Base-by-base conservation (phyloP, 2,888 invertebrate genomes). In the Chrysolina oricalcia region DNA sequence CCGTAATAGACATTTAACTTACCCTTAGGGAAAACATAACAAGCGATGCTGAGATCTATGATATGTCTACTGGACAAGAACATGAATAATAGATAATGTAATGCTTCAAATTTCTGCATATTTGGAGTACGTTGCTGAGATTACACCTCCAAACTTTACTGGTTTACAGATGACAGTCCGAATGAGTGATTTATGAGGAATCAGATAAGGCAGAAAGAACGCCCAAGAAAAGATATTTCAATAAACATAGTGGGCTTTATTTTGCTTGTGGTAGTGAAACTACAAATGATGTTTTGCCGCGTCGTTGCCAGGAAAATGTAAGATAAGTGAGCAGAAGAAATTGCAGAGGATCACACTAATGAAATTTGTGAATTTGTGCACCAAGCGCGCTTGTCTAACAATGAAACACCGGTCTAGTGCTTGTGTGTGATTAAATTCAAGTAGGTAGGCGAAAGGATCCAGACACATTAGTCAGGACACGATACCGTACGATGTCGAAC, bases 21-120 rank as follows among this genome's bases (percentile, higher is more conserved):
- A 85, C 86, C 86, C 82, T 85, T 86, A 23, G 91, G 91, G 85
- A 90, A 91, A 82, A 90, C 88, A 86, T 91, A 91, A 85, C 91
- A 91, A 59, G 88, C 85, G n/a, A 75, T 73, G 65, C 76, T 80
- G n/a, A 78, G 63, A 35, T 70, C 73, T 66, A 75, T 65, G 62
- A 75, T 74, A 68, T 79, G 76, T 66, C 71, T 70, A 67, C 48
- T 74, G 43, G 77, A 80, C 66, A 78, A 70, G 15, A 72, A 76
- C 35, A 77, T 59, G 35, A 79, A 59, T 48, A 79, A 68, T 59
- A 76, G 56, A 63, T 74, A 79, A 19, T 76, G 70, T 59, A 76
- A 40, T 50, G 77, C 72, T 62, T 66, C 71, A 50, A 76, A 69
- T 71, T 74, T 72, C 65, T 72, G 72, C 79, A 79, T 77, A 65